Percentiles rank a stretch among this genome's conserved stretches.
phyloP scores from a whole-genome alignment of 2,888 invertebrate species.

The Mylabris sibirica region DNA sequence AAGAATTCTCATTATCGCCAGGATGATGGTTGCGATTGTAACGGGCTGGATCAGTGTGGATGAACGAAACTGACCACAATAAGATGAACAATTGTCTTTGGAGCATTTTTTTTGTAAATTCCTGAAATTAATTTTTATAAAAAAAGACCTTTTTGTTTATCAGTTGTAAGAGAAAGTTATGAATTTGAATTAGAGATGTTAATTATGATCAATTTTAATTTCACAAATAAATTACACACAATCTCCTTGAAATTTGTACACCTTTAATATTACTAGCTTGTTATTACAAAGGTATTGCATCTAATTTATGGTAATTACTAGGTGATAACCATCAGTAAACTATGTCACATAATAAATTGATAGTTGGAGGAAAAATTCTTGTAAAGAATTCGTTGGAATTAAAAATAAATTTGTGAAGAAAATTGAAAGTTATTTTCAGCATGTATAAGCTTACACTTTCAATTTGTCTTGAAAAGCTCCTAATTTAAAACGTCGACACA shows the following conservation, averaged over 20 bases:
- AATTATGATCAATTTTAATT: conserved; percentile 5
- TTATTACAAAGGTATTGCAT: conserved; percentile 13
- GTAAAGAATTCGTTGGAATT: not conserved
- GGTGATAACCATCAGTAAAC: conserved; percentile 13
- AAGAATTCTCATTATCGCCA: conserved; percentile 40
- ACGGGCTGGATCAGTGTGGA: conserved; percentile 7
- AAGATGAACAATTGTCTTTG: not conserved
- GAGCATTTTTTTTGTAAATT: not conserved
- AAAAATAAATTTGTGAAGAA: conserved; percentile 13
- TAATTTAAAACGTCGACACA: conserved; percentile 22
- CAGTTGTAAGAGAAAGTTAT: not conserved
- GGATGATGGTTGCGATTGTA: conserved; percentile 26
- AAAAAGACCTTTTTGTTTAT: not conserved
- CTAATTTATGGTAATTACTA: conserved; percentile 14
- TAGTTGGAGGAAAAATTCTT: not conserved
- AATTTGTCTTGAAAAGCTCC: conserved; percentile 29
- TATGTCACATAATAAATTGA: conserved; percentile 5
- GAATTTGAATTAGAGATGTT: not conserved
- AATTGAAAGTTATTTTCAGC: conserved; percentile 35
- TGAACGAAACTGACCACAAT: conserved; percentile 6
- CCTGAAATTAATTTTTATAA: not conserved
- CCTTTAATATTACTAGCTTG: not conserved
- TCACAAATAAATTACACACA: not conserved
- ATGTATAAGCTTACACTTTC: conserved; percentile 32
- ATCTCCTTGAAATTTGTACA: conserved; percentile 11